Evolutionary conservation across 2,888 invertebrate species (phyloP), one percentile per base, ranked within the genome.

Genomic region (Digitonthophagus gazella): DNA sequence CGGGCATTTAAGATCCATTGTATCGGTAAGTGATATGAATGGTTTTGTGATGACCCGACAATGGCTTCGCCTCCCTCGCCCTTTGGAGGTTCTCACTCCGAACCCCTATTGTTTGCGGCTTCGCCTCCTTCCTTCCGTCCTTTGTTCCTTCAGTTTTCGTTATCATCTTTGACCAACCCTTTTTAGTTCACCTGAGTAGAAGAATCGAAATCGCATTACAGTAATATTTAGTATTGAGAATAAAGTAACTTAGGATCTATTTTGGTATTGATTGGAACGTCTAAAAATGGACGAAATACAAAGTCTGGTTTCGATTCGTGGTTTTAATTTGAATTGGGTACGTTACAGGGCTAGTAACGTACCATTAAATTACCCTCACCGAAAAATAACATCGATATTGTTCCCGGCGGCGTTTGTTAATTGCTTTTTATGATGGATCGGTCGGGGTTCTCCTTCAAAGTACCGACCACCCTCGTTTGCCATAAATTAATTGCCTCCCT

Each of bases 1-100:
- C 61, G 61, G 19, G 61, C 18, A 20, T 61, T 61, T 61, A 61
- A 61, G 61, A 61, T 19, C 61, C 61, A 61, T 61, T 61, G 61
- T 61, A 20, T 20, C 18, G 61, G 61, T 61, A 71, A 72, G 70
- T 71, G 72, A 72, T 72, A 71, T 72, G 71, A 72, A 72, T 72
- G 71, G 70, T 72, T 72, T 72, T 71, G 71, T 72, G 72, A 72
- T 72, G 72, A 72, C 70, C 72, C 68, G 71, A 72, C 72, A 72
- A 72, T 72, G 72, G 71, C 28, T 44, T 44, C 54, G 67, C 71
- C 69, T 69, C 72, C 70, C 67, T 70, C 61, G 71, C 18, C 61
- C 20, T 16, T 61, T 11, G n/a, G n/a, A n/a, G n/a, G n/a, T 44
- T 44, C 28, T 44, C 28, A 44, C 28, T 11, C 28, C 28, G 28